phyloP scores from a whole-genome alignment of 2,797 vertebrate species.

The Microcaecilia unicolor region DNA sequence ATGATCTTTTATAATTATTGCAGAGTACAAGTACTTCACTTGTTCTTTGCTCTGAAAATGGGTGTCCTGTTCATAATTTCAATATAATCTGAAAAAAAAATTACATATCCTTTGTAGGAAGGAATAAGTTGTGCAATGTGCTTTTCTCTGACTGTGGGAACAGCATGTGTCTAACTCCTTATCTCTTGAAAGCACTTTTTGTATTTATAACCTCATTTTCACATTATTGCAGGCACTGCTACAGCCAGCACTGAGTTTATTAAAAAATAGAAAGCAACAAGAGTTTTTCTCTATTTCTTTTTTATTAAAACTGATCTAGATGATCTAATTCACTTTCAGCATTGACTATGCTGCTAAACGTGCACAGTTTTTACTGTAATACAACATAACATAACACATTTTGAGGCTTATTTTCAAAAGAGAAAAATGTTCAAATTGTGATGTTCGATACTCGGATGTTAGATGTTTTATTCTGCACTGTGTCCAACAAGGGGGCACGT shows the following conservation, averaged over 20 bases:
- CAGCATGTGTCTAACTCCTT: not conserved
- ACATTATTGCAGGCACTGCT: not conserved
- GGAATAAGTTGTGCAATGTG: not conserved
- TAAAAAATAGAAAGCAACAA: not conserved
- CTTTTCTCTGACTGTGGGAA: not conserved
- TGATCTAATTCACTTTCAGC: not conserved
- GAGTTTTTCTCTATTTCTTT: not conserved
- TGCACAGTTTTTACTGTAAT: not conserved
- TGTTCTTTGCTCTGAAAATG: not conserved
- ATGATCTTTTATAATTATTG: too few relatives aligned
- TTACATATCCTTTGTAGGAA: not conserved
- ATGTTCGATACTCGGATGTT: too few relatives aligned
- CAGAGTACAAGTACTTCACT: too few relatives aligned
- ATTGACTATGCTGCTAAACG: not conserved
- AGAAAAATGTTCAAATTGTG: too few relatives aligned
- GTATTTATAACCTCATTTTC: not conserved
- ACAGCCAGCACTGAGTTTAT: not conserved
- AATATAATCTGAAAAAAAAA: not conserved
- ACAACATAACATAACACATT: too few relatives aligned
- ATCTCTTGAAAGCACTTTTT: not conserved
- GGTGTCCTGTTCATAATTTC: not conserved
- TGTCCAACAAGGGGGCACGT: too few relatives aligned
- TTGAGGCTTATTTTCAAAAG: too few relatives aligned
- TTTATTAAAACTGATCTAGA: conserved; percentile 7
- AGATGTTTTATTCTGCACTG: too few relatives aligned